Evolutionary conservation across 2,888 invertebrate species (phyloP), one percentile per base, ranked within the genome.

Genomic region (Dorcus parallelipipedus): DNA sequence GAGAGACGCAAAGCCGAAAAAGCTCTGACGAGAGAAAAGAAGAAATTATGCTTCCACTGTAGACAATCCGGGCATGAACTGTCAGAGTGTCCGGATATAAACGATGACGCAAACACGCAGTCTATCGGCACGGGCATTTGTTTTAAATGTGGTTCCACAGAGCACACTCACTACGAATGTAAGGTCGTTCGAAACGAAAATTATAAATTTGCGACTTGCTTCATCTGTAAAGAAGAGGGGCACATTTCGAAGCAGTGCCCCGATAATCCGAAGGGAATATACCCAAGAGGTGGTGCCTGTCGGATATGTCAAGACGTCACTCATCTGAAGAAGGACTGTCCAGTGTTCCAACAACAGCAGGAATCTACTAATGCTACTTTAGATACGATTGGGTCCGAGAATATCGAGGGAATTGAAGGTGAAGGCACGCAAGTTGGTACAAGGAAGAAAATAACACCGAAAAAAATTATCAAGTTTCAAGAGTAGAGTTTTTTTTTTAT

Each of bases 71-170:
- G 94, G 0, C 95, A 95, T 71, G 84, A 86, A 66, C 78, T 94
- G 38, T 86, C 90, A 0, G 90, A 93, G 61, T 95, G 95, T 78
- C 93, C 93, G 0, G 84, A 88, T 50, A 71, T 87, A 9, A 82
- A 81, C 65, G 80, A 81, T 7, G 39, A 45, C 9, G 23, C 54
- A 14, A 43, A 47, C 6, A 38, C 52, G 23, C 82, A 83, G 67
- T 81, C 82, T 70, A 78, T 80, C 40, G 82, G 80, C 4, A 84
- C 84, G 50, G 91, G 90, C 6, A 85, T 93, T 49, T 94, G 94
- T 71, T 94, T 90, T 72, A 93, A 93, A 76, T 95, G 95, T 78
- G 95, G 95, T 0, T 93, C 93, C 0, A 91, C 91, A 3, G 94
- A 94, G 73, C 95, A 95, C 72, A 86, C 85, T 9, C 87, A 89